phyloP scores from a whole-genome alignment of 2,113 vertebrate species.

The Ophiodon elongatus region DNA sequence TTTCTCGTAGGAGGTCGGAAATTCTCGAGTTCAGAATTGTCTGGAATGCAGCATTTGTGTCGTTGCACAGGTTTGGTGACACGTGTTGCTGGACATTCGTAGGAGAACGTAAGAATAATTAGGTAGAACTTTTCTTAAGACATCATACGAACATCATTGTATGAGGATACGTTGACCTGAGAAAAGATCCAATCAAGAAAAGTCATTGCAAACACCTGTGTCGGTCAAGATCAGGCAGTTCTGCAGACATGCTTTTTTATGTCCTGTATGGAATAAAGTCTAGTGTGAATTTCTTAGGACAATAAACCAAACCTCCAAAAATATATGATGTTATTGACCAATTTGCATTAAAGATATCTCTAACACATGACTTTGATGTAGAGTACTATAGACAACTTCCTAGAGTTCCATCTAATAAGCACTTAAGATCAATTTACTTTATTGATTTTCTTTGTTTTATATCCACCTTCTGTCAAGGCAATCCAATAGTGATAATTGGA shows the following conservation, averaged over 20 bases:
- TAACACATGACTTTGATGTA: neutral
- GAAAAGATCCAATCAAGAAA: neutral
- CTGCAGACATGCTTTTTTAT: neutral
- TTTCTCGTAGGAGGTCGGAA: neutral
- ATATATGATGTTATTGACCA: neutral
- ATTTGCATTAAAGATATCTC: neutral
- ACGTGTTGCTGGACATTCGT: neutral
- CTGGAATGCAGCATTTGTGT: neutral
- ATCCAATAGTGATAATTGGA: neutral
- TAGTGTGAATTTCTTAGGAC: neutral
- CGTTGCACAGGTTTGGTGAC: neutral
- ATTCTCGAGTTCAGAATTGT: neutral
- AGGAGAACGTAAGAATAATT: neutral
- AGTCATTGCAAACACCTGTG: conserved; percentile 1
- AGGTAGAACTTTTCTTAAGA: neutral
- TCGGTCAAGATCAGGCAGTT: neutral
- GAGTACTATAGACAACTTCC: neutral
- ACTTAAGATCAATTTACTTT: neutral
- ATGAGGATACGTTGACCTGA: neutral
- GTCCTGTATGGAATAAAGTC: neutral
- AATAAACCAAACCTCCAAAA: neutral
- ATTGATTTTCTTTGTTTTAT: neutral
- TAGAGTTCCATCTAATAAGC: neutral
- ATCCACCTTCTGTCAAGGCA: neutral
- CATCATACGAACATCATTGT: neutral